Base-by-base conservation (phyloP, 2,888 invertebrate genomes). In the Eristalinus sepulchralis region DNA sequence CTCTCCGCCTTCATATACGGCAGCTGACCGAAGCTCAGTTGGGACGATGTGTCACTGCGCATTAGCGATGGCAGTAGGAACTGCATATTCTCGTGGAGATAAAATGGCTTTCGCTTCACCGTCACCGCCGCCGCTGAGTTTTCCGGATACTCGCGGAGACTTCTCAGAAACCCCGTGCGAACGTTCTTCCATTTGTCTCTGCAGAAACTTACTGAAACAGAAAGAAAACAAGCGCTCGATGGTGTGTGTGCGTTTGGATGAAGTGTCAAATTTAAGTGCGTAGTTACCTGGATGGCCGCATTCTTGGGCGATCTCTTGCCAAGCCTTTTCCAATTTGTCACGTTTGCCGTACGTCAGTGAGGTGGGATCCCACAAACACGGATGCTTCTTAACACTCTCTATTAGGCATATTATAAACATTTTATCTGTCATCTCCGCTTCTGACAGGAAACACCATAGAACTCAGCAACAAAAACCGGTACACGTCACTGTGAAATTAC, bases 141-240 rank as follows among this genome's bases (percentile, higher is more conserved):
- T 70, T 81, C 71, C 20, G 77, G 72, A 64, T 88, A 83, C 24
- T 84, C 76, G 47, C 86, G 83, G 17, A 89, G 71, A 64, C 88
- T 89, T 71, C 88, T 67, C n/a, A 88, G 31, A 66, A 89, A 88
- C 10, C 88, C 89, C 4, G 88, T 88, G 13, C 89, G 88, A 0
- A 89, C 88, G 64, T 88, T 89, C 17, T 88, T 86, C 89, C 89
- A 89, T 31, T 89, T 89, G 33, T 88, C 87, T 31, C 78, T 80
- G 27, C 88, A 88, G 62, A 75, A 70, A 10, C 34, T 36, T 4
- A 83, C 88, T 89, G 36, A 33, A 78, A 59, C 36, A 24, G 11
- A 80, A 64, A 8, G 31, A n/a, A 78, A 77, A 70, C 70, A 31
- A 72, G 9, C 34, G 9, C 17, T 17, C 31, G 24, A 27, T 24